A percentile compares a stretch with the other conserved stretches of the same genome.
Evolutionary conservation across 2,888 invertebrate genomes (phyloP).

Genomic region (Tanytarsus gracilentus): DNA sequence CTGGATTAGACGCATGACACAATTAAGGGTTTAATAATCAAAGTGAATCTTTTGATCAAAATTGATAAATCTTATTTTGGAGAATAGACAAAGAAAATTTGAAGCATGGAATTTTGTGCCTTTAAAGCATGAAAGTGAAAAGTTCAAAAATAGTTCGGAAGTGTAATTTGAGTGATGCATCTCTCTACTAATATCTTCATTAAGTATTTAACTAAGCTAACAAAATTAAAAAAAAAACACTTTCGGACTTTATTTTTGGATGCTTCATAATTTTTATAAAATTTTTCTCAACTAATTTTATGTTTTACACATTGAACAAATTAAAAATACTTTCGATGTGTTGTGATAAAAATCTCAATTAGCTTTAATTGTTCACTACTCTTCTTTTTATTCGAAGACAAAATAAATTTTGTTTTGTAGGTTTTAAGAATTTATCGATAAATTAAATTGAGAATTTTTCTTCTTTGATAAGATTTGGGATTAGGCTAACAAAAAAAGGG

Average conservation of each 20-base stretch:
- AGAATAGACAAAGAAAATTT: neutral
- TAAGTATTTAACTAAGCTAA: neutral
- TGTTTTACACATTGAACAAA: too few species aligned
- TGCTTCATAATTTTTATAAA: too few species aligned
- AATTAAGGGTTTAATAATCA: neutral
- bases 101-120: neutral
- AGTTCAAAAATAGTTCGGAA: neutral
- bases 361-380: too few species aligned
- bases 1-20: constrained; percentile 7
- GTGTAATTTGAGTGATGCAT: neutral
- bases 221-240: neutral
- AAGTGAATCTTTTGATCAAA: neutral
- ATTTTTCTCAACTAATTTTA: too few species aligned
- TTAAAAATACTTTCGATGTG: too few species aligned
- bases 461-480: neutral
- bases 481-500: too few species aligned
- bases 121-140: neutral
- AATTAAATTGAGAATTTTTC: neutral
- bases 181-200: neutral
- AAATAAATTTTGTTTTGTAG: too few species aligned
- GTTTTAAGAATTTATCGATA: neutral
- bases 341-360: too few species aligned
- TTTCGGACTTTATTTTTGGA: too few species aligned
- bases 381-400: too few species aligned
- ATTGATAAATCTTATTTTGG: too few species aligned